A percentile compares a stretch with the other conserved stretches of the same genome.
These are phyloP conservation scores for Tenthredo scrophulariae DNA, from an alignment of 2,888 invertebrate species.

Conservation along the genomic window DNA sequence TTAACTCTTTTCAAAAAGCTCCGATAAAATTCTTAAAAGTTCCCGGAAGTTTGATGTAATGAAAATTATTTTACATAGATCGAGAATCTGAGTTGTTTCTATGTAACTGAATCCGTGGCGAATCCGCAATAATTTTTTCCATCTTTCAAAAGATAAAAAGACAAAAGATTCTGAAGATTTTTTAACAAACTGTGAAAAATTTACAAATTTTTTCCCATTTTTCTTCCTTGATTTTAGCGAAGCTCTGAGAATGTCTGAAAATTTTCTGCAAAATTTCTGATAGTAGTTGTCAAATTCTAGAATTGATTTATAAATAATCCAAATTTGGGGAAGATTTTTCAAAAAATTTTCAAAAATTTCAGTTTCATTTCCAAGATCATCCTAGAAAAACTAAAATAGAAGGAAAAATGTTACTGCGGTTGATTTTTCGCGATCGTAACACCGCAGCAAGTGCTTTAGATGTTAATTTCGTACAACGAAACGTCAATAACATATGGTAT, in stretches of 20 bases:
- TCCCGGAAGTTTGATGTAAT: too few relatives aligned
- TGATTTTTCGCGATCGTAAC: background rate
- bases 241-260: background rate
- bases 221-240: background rate
- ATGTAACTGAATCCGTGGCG: too few relatives aligned
- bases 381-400: background rate
- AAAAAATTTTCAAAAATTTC: background rate
- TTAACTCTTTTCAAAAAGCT: too few relatives aligned
- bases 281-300: background rate
- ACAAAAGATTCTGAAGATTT: too few relatives aligned
- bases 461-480: conserved; percentile 27
- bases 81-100: too few relatives aligned
- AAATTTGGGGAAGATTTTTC: background rate
- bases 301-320: background rate
- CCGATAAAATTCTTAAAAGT: too few relatives aligned
- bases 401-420: background rate
- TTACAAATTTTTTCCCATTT: background rate
- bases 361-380: background rate
- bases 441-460: background rate
- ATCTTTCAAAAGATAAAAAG: too few relatives aligned
- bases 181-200: too few relatives aligned
- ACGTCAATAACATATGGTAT: conserved; percentile 49
- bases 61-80: too few relatives aligned
- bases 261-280: background rate
- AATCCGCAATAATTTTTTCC: too few relatives aligned